Conservation (phyloP, 1,140 invertebrate genomes). For the Brachionus koreanus region DNA sequence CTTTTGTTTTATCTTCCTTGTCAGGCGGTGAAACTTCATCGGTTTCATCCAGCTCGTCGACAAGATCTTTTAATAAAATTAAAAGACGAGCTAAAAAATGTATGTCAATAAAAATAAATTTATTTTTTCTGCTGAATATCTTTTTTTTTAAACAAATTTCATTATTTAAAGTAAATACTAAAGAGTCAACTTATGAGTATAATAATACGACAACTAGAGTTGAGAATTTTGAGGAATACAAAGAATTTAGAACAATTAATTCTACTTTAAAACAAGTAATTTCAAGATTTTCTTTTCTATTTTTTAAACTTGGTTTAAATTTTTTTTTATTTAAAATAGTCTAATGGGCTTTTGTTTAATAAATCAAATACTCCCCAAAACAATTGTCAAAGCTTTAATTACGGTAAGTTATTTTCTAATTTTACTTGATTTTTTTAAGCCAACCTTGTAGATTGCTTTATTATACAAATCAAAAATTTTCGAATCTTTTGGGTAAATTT, state of each 20-base stretch:
- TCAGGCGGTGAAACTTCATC: background rate
- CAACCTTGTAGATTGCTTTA: too few relatives aligned
- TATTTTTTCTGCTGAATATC: background rate
- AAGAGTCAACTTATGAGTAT: background rate
- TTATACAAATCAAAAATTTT: too few relatives aligned
- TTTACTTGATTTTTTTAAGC: background rate
- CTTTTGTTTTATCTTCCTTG: slow-evolving; percentile 7
- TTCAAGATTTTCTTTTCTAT: background rate
- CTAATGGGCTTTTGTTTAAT: slow-evolving; percentile 18
- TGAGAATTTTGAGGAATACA: slow-evolving; percentile 14
- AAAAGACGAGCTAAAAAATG: slow-evolving; percentile 19
- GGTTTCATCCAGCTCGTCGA: background rate
- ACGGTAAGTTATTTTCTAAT: background rate
- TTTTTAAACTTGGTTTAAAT: background rate
- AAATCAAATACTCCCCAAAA: background rate
- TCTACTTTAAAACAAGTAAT: slow-evolving; percentile 24
- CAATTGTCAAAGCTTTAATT: slow-evolving; percentile 18
- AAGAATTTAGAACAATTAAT: slow-evolving; percentile 27
- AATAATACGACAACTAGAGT: background rate
- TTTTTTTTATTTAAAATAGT: background rate
- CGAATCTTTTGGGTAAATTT: too few relatives aligned
- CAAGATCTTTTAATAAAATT: background rate
- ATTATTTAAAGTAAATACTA: background rate
- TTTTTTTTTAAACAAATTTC: background rate
- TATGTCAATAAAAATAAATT: background rate